Base-by-base conservation (phyloP, 2,888 invertebrate genomes). In the Temnothorax ravouxi region DNA sequence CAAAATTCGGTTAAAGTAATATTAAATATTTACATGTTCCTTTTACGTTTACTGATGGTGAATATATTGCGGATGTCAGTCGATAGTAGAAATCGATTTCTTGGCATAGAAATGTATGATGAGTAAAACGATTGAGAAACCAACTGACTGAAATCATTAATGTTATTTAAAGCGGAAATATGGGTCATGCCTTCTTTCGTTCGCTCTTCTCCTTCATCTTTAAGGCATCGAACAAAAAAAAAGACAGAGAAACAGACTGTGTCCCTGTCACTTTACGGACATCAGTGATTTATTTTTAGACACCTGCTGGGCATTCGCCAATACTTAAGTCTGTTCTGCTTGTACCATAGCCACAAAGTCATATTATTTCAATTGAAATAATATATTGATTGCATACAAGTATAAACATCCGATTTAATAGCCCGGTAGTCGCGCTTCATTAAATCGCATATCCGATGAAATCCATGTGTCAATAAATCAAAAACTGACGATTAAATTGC, bases 161-260 rank as follows among this genome's bases (percentile, higher is more conserved):
- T 88, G 89, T 92, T 91, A 92, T 91, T 91, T 92, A 91, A 92
- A 90, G 90, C 87, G 87, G 86, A 91, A 91, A 92, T 91, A 91
- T 92, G 86, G 92, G 92, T 92, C 92, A 92, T 88, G 64, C 86
- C 34, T 81, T 69, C 44, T 52, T 72, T 56, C 52, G 29, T 29
- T 34, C 29, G 34, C 34, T 67, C 41, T 29, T 77, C 34, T 44
- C 47, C n/a, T 69, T 69, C 59, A 47, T 50, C 66, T 66, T 80
- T 38, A 64, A 82, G 3, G 29, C 52, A 66, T 69, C 52, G 79
- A 84, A 61, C 66, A 50, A n/a, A 44, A 54, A 72, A 62, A 75
- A 54, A 54, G 29, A 47, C 6, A 56, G 29, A 15, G 67, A 25
- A 29, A 50, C 59, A 29, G 38, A 25, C 25, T 13, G 15, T 44